Percentiles rank a stretch among this genome's conserved stretches.
These are phyloP conservation scores for Temnothorax ravouxi DNA, from an alignment of 2,888 invertebrate genomes.

Conservation along the genomic window DNA sequence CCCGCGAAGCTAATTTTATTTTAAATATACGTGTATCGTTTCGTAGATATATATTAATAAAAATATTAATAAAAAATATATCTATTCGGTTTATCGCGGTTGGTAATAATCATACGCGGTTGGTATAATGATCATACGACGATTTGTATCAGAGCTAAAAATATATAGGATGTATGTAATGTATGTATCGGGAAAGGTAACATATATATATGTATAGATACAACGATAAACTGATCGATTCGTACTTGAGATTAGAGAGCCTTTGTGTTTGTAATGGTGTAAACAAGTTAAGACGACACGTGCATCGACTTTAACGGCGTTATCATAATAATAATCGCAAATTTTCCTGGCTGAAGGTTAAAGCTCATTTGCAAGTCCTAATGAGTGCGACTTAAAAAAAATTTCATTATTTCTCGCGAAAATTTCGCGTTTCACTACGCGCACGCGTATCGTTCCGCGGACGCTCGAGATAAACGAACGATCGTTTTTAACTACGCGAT, in stretches of 20 bases:
- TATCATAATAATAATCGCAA: slow-evolving; percentile 3
- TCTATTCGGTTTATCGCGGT: neutral
- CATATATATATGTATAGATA: too few relatives aligned
- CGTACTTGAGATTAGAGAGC: slow-evolving; percentile 10
- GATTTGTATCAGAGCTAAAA: neutral
- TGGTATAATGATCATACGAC: neutral
- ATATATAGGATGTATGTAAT: neutral
- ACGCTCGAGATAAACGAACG: neutral
- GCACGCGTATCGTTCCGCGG: neutral
- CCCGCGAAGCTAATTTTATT: neutral
- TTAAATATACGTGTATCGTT: neutral
- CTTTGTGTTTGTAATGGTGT: neutral
- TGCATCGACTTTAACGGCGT: slow-evolving; percentile 18
- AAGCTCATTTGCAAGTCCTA: neutral
- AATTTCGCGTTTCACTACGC: neutral
- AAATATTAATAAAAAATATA: neutral
- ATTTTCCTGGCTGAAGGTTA: slow-evolving; percentile 12
- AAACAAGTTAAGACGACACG: slow-evolving; percentile 25
- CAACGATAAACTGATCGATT: neutral
- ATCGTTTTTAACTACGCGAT: neutral
- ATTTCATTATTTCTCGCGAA: neutral
- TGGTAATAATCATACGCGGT: neutral
- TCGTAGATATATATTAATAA: neutral
- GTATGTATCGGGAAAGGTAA: neutral
- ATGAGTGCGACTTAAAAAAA: neutral